Evolutionary conservation across 2,113 vertebrate species (phyloP), one percentile per base, ranked within the genome.

Genomic region (Pelvicachromis taeniatus): DNA sequence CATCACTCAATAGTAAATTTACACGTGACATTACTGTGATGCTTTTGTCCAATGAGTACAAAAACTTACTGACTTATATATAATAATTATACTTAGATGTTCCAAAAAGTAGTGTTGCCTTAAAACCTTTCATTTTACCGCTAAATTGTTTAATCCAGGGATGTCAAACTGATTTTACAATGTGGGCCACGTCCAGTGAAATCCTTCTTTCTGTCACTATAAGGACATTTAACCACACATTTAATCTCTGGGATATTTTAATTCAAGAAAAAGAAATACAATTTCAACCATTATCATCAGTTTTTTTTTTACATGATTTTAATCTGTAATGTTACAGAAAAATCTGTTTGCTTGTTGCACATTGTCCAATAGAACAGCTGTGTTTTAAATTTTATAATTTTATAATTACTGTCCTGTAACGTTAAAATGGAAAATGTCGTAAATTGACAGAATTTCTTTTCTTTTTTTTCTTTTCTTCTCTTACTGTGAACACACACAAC

Each of bases 131-230:
- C 23, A 40, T 4, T 40, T 9, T 9, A 11, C 9, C 38, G 4
- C 9, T 40, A 40, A 40, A 40, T 10, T 42, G 29, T 29, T 29
- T 29, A 65, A 1, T 13, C 10, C 17, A 38, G 1, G 10, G 0
- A 63, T 4, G 59, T 63, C 59, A 38, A 63, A 38, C 33, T 63
- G 0, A 0, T 38, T 13, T 63, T 38, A 1, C 19, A 63, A 21
- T 19, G 2, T 1, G 0, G 59, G 19, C 0, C 31, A n/a, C 0
- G 0, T 4, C 10, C 31, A 63, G 59, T 0, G 10, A n/a, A n/a
- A 35, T 12, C 7, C 31, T 38, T 1, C 31, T 35, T n/a, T 0
- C 58, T 61, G 0, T 35, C 17, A 61, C 17, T 38, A 13, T 63
- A 38, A 63, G 33, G 10, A 63, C 38, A 38, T 3, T 21, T 38